Evolutionary conservation across 1,140 invertebrate genomes (phyloP).

Genomic region (Bombus ignitus): DNA sequence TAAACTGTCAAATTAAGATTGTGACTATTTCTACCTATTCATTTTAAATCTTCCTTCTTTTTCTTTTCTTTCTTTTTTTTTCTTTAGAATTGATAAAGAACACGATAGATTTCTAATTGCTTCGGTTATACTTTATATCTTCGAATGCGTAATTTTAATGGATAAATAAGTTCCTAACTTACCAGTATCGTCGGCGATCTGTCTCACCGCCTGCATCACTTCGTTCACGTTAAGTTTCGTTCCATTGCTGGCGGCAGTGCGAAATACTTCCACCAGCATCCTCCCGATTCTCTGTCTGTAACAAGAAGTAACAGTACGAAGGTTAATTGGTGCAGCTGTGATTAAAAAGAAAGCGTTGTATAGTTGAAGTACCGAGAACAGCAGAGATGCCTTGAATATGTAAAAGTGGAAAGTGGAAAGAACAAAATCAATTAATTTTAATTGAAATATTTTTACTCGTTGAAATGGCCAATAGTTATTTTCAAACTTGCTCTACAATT

Average conservation of each 20-base stretch:
- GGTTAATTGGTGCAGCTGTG: background rate
- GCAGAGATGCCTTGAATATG: background rate
- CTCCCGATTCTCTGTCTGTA: conserved; percentile 80
- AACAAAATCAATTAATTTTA: background rate
- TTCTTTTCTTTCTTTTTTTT: no score
- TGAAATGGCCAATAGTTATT: background rate
- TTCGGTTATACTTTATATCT: no score
- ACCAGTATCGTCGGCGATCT: conserved; percentile 76
- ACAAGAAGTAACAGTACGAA: conserved; percentile 56
- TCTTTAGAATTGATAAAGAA: no score
- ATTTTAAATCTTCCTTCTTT: no score
- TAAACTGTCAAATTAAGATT: background rate
- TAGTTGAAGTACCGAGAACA: background rate
- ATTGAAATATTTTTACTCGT: background rate
- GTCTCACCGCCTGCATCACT: conserved; percentile 72
- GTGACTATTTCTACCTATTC: background rate
- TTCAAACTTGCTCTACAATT: no score
- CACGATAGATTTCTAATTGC: no score
- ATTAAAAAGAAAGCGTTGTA: background rate
- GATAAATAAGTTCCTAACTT: conserved; percentile 16
- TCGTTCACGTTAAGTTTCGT: conserved; percentile 69
- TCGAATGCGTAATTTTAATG: background rate
- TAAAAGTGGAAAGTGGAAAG: fast-evolving
- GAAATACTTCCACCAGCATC: conserved; percentile 77
- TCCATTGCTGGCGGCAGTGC: conserved; percentile 72